phyloP scores from a whole-genome alignment of 2,113 vertebrate species.

The Drymodes brunneopygia region DNA sequence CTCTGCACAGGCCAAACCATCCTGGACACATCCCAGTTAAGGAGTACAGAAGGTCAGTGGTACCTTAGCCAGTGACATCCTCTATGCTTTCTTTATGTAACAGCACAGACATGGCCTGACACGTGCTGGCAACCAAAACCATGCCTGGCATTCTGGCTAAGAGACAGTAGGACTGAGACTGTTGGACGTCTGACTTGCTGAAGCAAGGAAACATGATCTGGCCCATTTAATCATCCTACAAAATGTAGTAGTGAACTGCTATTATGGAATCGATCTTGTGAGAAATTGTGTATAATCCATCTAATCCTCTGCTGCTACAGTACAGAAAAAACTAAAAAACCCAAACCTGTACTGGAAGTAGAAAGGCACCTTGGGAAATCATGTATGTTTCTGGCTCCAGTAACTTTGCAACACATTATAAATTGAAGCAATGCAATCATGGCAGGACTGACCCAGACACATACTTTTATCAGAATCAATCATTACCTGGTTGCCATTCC shows the following conservation, averaged over 20 bases:
- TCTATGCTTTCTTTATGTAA: not conserved
- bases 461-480: not conserved
- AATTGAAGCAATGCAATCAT: not conserved
- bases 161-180: not conserved
- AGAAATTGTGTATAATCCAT: not conserved
- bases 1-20: not conserved
- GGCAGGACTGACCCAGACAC: not conserved
- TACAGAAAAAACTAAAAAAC: not conserved
- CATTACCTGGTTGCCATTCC: not conserved
- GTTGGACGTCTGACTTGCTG: not conserved
- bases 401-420: not conserved
- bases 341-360: not conserved
- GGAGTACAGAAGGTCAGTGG: not conserved
- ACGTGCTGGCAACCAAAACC: not conserved
- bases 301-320: not conserved
- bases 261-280: not conserved
- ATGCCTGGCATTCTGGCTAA: not conserved
- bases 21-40: not conserved
- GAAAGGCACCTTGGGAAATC: not conserved
- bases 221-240: not conserved
- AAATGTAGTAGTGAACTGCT: not conserved
- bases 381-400: not conserved
- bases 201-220: not conserved
- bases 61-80: not conserved
- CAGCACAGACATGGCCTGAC: not conserved